Conservation (phyloP, 2,888 invertebrate genomes). For the Diaperis boleti region DNA sequence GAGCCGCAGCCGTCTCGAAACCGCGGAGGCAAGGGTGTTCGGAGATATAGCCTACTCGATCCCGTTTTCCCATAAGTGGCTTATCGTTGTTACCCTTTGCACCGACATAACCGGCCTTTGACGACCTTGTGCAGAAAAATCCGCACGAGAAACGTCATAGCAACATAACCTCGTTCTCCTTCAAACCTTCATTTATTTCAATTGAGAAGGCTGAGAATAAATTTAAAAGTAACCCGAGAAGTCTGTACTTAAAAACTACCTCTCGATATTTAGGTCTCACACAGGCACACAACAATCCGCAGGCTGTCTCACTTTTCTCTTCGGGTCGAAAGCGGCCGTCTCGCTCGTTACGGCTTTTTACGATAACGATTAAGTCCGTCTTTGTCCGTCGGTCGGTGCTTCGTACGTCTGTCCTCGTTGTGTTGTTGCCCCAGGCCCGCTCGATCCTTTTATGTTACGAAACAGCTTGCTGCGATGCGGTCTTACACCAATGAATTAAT, state of each 20-base stretch:
- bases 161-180: conserved; percentile 35
- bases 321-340: background rate
- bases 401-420: conserved; percentile 36
- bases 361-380: conserved; percentile 26
- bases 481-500: conserved; percentile 60
- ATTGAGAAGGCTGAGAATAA: conserved; percentile 44
- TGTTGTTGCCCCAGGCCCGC: conserved; percentile 52
- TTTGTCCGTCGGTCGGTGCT: background rate
- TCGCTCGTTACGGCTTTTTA: conserved; percentile 1
- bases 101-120: background rate
- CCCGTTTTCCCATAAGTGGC: conserved; percentile 1
- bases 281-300: conserved; percentile 23
- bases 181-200: conserved; percentile 42
- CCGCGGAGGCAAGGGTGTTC: background rate
- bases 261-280: conserved; percentile 37
- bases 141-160: conserved; percentile 10
- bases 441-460: conserved; percentile 56
- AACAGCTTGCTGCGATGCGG: conserved; percentile 57
- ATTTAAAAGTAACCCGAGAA: conserved; percentile 45
- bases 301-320: conserved; percentile 13
- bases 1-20: background rate
- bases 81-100: conserved; percentile 4
- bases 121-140: conserved; percentile 11
- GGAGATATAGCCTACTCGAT: background rate
- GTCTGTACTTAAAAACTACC: conserved; percentile 44